Percentiles rank a stretch among this genome's conserved stretches.
phyloP scores from a whole-genome alignment of 2,888 invertebrate genomes.

The Tetranychus truncatus region DNA sequence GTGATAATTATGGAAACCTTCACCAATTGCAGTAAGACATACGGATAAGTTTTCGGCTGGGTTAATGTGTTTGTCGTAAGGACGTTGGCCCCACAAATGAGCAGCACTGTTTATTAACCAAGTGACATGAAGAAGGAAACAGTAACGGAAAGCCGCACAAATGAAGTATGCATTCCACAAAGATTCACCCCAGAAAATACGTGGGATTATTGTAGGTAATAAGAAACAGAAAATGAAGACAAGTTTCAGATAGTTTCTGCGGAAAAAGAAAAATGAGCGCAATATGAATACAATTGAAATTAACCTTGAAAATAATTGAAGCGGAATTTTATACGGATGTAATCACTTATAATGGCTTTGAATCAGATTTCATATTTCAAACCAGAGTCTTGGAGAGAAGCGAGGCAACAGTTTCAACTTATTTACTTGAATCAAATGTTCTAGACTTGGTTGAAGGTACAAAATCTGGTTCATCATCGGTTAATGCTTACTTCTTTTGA shows the following conservation, averaged over 20 bases:
- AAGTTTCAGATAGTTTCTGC: conserved; percentile 33
- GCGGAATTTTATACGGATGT: neutral
- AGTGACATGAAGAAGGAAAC: conserved; percentile 66
- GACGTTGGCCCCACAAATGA: conserved; percentile 77
- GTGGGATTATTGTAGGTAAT: conserved; percentile 52
- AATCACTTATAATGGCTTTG: too few relatives aligned
- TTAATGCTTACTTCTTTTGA: conserved; percentile 33
- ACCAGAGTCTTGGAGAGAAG: too few relatives aligned
- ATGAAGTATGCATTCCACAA: conserved; percentile 61
- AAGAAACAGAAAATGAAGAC: conserved; percentile 35
- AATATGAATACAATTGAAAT: conserved; percentile 7
- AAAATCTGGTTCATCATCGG: too few relatives aligned
- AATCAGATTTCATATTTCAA: too few relatives aligned
- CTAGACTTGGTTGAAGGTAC: too few relatives aligned
- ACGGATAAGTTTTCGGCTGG: conserved; percentile 34
- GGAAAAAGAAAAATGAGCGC: conserved; percentile 10
- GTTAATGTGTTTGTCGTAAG: conserved; percentile 57
- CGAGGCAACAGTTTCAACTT: too few relatives aligned
- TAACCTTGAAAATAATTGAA: neutral
- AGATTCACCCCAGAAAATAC: conserved; percentile 63
- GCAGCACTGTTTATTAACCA: conserved; percentile 88
- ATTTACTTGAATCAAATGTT: too few relatives aligned
- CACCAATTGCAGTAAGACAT: conserved; percentile 31
- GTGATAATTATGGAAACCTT: conserved; percentile 31
- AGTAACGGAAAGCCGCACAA: conserved; percentile 58